phyloP scores from a whole-genome alignment of 1,140 invertebrate species.

The Bombus sylvicola region DNA sequence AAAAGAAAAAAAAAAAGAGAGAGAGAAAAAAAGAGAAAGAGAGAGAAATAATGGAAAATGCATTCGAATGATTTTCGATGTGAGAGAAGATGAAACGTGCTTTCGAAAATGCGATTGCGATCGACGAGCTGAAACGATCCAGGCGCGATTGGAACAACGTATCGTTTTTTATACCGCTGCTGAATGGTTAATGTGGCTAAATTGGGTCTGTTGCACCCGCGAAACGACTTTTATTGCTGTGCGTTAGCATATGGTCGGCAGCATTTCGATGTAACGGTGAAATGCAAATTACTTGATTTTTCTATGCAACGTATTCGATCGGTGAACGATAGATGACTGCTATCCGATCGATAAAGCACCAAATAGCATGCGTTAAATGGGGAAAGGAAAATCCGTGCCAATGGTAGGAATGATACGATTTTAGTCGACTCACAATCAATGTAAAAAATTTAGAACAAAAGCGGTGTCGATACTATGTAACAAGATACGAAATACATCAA shows the following conservation, averaged over 20 bases:
- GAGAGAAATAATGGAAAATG: neutral
- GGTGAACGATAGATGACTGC: neutral
- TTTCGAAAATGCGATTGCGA: conserved; percentile 4
- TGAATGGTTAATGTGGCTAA: conserved; percentile 26
- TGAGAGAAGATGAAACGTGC: neutral
- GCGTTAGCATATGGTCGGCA: neutral
- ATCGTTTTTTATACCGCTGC: conserved; percentile 15
- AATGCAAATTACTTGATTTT: neutral
- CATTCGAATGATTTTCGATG: neutral
- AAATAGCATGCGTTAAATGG: neutral
- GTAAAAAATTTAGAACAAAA: too few relatives aligned
- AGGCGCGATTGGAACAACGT: too few relatives aligned
- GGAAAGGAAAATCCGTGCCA: too few relatives aligned
- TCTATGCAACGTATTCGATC: neutral
- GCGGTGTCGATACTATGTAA: too few relatives aligned
- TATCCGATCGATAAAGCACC: neutral
- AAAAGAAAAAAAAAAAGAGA: too few relatives aligned
- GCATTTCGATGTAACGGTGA: neutral
- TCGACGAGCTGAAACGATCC: neutral
- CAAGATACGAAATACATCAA: too few relatives aligned
- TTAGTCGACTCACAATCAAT: too few relatives aligned
- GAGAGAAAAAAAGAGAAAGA: too few relatives aligned
- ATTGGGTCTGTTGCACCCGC: neutral
- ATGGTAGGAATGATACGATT: too few relatives aligned
- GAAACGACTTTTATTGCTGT: neutral